A percentile compares a stretch with the other conserved stretches of the same genome.
These are phyloP conservation scores for Neofelis nebulosa DNA, from an alignment of 2,113 vertebrate genomes.

Conservation along the genomic window DNA sequence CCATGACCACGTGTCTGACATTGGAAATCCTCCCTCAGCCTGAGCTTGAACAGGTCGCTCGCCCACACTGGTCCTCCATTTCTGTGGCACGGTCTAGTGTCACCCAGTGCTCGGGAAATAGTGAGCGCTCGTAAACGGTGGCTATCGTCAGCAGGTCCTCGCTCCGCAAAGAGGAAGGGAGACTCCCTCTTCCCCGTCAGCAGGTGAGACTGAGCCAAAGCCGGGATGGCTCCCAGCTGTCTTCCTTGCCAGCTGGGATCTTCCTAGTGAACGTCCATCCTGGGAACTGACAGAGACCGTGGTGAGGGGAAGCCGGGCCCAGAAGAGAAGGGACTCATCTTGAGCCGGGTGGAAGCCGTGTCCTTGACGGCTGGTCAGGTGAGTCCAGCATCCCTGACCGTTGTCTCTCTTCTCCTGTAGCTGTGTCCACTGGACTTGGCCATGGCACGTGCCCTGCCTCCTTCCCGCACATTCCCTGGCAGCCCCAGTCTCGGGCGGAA, in stretches of 20 bases:
- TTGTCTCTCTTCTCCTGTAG: background rate
- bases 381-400: background rate
- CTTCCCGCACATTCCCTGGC: accelerated
- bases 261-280: background rate
- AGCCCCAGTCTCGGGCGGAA: background rate
- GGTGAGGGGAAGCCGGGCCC: background rate
- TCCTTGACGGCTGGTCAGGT: background rate
- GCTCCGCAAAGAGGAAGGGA: background rate
- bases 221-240: background rate
- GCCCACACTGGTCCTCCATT: too few relatives aligned
- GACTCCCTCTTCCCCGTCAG: too few relatives aligned
- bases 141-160: background rate
- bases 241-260: background rate
- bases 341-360: background rate
- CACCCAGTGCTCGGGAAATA: background rate
- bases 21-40: background rate
- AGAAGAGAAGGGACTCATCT: background rate
- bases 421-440: background rate
- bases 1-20: background rate
- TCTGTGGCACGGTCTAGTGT: background rate
- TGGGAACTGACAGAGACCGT: background rate
- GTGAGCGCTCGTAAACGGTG: background rate
- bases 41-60: background rate
- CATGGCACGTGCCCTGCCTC: too few relatives aligned
- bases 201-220: background rate